Evolutionary conservation across 2,888 invertebrate species (phyloP), one percentile per base, ranked within the genome.

Genomic region (Eugnorisma glareosa): DNA sequence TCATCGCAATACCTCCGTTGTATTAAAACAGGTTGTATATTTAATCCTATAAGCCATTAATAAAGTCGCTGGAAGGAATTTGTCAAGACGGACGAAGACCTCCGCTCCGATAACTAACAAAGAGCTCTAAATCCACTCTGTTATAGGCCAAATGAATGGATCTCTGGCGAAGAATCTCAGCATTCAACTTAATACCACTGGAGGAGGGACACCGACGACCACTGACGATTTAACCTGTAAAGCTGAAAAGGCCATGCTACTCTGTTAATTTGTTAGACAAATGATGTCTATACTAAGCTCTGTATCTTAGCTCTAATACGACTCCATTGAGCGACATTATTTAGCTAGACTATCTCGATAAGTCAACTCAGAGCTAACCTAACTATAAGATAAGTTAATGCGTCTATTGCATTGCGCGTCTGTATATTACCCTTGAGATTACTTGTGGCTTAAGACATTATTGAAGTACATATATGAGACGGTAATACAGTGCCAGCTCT

Each of bases 121-220:
- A 91, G 89, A 87, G 86, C 88, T 89, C 81, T 77, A 88, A 89
- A 92, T 89, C 89, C 87, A 91, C 91, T 89, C 88, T 77, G 85
- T 86, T 87, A 84, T 86, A 86, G 86, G 79, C 89, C 85, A 88
- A 90, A 90, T 91, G 88, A 92, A 91, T 88, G 88, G 87, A 90
- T 88, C 86, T 82, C 82, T 70, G 73, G 66, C 81, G 86, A 90
- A 88, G 87, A 89, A 90, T 88, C 88, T 89, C 87, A 81, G 88
- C 88, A 85, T 87, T 90, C 85, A 88, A 89, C 86, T 86, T 90
- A 89, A 89, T 88, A 84, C 86, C 78, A 51, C 79, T 80, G 73
- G 75, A 82, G 71, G 78, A 81, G 79, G 86, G 85, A 88, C 82
- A 73, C 75, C 75, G 84, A 51, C 79, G 69, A 77, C 78, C 64